Evolutionary conservation across 2,888 invertebrate species (phyloP).

Genomic region (Brachylomia viminalis): DNA sequence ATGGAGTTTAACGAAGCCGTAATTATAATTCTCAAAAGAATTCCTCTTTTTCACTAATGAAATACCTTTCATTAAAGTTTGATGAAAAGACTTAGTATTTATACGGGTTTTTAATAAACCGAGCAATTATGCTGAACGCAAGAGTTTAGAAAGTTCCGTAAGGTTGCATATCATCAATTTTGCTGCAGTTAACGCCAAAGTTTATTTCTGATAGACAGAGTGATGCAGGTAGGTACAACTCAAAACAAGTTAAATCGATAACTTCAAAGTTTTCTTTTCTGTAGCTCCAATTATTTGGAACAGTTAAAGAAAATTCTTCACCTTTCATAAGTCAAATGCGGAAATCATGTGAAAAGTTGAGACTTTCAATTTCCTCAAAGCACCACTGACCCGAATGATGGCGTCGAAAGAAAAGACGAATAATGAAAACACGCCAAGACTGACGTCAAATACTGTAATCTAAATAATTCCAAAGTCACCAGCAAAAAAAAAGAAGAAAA

Average conservation of each 20-base stretch:
- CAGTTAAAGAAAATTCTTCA: background rate
- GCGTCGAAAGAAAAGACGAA: conserved; percentile 14
- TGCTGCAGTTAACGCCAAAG: background rate
- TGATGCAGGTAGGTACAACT: background rate
- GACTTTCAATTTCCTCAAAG: conserved; percentile 29
- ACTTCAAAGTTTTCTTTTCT: background rate
- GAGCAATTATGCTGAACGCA: conserved; percentile 47
- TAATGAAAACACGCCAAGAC: conserved; percentile 8
- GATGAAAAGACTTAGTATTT: conserved; percentile 73
- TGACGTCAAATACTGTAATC: conserved; percentile 16
- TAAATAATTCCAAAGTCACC: conserved; percentile 49
- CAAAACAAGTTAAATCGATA: background rate
- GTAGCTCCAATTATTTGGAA: background rate
- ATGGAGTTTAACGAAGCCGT: conserved; percentile 86
- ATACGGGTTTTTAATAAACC: conserved; percentile 58
- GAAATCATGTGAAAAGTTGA: conserved; percentile 40
- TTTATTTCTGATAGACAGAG: background rate
- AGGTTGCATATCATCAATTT: conserved; percentile 19
- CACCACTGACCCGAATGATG: conserved; percentile 21
- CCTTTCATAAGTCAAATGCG: background rate
- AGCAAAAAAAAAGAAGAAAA: conserved; percentile 49
- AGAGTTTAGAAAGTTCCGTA: conserved; percentile 30
- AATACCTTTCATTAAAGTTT: conserved; percentile 81
- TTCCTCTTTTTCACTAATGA: conserved; percentile 80
- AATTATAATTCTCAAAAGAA: conserved; percentile 85